A percentile compares a stretch with the other conserved stretches of the same genome.
These are phyloP conservation scores for Eristalis arbustorum DNA, from an alignment of 2,888 invertebrate species.

Conservation along the genomic window DNA sequence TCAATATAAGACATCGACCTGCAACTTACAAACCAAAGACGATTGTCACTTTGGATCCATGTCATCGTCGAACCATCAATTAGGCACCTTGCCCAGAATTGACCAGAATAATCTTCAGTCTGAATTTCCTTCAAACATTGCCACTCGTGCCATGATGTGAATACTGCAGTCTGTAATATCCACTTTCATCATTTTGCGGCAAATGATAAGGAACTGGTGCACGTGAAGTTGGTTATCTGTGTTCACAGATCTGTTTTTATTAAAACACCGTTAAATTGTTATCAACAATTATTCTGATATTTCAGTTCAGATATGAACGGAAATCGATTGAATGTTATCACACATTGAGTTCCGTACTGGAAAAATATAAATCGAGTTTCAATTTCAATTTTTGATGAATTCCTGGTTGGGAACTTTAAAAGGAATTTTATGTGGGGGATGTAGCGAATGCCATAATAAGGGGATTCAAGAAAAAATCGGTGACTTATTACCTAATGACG, in stretches of 20 bases:
- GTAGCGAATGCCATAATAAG: no score
- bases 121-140: no score
- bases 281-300: conserved; percentile 45
- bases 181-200: background rate
- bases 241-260: conserved; percentile 26
- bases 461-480: no score
- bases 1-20: no score
- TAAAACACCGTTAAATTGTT: conserved; percentile 51
- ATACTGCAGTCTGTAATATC: background rate
- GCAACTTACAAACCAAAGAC: no score
- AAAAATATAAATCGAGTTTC: background rate
- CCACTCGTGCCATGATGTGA: no score
- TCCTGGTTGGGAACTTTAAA: background rate
- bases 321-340: background rate
- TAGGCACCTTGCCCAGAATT: no score
- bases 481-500: no score
- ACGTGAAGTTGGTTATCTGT: background rate
- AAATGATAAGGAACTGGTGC: background rate
- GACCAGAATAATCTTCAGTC: no score
- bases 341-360: background rate
- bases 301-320: no score
- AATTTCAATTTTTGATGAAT: background rate
- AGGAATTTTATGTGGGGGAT: background rate
- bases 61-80: no score
- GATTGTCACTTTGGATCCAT: no score